These are phyloP conservation scores for Dicrostonyx torquatus DNA, from an alignment of 2,797 vertebrate species.

Conservation along the genomic window DNA sequence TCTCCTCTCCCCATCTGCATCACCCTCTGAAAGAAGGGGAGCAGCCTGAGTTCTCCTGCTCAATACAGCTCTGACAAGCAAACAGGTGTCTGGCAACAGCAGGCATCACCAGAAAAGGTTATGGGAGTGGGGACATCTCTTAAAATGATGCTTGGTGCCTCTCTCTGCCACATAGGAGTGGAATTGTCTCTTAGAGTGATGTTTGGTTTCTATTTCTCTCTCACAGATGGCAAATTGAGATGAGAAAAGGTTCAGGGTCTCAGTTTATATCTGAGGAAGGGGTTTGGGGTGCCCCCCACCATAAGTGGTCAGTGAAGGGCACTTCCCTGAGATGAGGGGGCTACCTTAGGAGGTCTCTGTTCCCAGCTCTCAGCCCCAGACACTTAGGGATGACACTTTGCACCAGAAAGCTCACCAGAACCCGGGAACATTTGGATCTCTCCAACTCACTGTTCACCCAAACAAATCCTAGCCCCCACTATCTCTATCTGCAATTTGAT, in stretches of 20 bases:
- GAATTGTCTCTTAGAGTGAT: neutral
- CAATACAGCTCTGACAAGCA: constrained; percentile 19
- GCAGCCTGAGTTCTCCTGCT: neutral
- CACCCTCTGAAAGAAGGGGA: neutral
- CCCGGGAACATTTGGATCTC: neutral
- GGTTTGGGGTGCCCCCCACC: neutral
- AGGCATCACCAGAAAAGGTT: neutral
- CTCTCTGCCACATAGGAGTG: neutral
- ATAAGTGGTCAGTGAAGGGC: neutral
- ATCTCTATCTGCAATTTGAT: constrained; percentile 3
- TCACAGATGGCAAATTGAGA: constrained; percentile 19
- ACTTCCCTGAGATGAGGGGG: neutral
- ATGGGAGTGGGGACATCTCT: neutral
- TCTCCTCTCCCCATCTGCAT: fast-evolving
- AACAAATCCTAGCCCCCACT: constrained; percentile 18
- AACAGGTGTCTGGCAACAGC: constrained; percentile 55
- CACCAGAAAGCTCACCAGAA: neutral
- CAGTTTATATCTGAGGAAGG: neutral
- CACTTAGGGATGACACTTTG: neutral
- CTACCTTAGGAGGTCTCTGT: neutral
- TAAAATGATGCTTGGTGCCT: neutral
- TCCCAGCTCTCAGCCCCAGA: neutral
- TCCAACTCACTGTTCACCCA: constrained; percentile 15
- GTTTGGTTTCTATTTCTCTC: neutral
- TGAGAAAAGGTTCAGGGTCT: fast-evolving